These are phyloP conservation scores for Trichomalopsis sarcophagae DNA, from an alignment of 1,140 invertebrate genomes.

Conservation along the genomic window DNA sequence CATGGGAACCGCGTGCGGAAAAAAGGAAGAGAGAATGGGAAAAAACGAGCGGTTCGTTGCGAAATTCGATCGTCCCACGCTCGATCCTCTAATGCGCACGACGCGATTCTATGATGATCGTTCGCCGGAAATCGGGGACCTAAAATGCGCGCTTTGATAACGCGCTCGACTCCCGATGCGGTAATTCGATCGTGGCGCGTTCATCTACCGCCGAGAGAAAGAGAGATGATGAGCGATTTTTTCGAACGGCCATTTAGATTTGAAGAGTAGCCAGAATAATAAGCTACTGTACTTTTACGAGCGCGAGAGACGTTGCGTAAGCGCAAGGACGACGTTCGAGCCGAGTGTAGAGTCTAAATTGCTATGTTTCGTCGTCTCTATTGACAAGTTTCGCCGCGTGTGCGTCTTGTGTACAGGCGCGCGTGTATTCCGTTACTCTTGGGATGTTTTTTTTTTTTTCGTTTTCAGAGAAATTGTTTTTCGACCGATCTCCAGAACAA, in stretches of 20 bases:
- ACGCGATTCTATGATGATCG: neutral
- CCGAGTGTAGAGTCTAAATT: constrained; percentile 14
- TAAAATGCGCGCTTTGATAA: constrained; percentile 5
- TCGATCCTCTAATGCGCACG: constrained; percentile 32
- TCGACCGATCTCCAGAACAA: no score
- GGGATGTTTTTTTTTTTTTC: constrained; percentile 25
- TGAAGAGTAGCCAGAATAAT: no score
- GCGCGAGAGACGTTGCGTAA: constrained; percentile 26
- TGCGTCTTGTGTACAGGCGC: neutral
- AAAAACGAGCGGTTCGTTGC: constrained; percentile 35
- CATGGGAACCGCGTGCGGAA: constrained; percentile 22
- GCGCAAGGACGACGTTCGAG: constrained; percentile 39
- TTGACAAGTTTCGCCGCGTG: neutral
- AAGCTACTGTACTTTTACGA: neutral
- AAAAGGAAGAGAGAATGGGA: constrained; percentile 5
- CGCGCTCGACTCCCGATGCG: no score
- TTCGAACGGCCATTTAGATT: no score
- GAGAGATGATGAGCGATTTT: no score
- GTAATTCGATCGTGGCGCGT: no score
- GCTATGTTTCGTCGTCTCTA: constrained; percentile 23
- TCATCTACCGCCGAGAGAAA: no score
- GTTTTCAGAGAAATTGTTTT: no score
- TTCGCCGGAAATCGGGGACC: constrained; percentile 47
- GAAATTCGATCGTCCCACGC: constrained; percentile 52
- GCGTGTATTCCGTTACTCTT: neutral